These are phyloP conservation scores for Axea sp. DNA, from an alignment of 2,888 invertebrate genomes.

Conservation along the genomic window DNA sequence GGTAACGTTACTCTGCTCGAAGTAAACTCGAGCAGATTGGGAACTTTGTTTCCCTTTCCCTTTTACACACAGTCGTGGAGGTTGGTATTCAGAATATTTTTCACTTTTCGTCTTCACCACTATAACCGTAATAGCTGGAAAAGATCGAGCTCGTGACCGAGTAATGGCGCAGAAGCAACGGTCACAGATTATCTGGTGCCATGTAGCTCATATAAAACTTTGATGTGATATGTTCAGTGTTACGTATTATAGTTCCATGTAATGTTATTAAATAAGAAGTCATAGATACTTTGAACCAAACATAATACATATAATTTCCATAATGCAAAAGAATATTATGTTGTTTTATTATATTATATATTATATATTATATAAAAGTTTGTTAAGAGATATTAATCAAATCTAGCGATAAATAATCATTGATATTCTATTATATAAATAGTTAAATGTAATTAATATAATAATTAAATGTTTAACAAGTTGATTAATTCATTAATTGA, in stretches of 20 bases:
- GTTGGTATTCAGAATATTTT: slow-evolving; percentile 51
- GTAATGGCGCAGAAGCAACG: slow-evolving; percentile 67
- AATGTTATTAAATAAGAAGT: slow-evolving; percentile 11
- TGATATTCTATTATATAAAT: too few species aligned
- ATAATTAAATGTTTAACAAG: too few species aligned
- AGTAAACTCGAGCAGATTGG: slow-evolving; percentile 61
- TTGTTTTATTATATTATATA: too few species aligned
- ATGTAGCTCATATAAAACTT: slow-evolving; percentile 57
- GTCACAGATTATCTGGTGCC: slow-evolving; percentile 62
- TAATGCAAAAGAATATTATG: too few species aligned
- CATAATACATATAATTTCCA: too few species aligned
- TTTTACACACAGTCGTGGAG: slow-evolving; percentile 29
- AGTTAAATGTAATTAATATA: too few species aligned
- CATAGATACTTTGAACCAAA: too few species aligned
- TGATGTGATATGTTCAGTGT: slow-evolving; percentile 36
- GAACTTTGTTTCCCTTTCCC: slow-evolving; percentile 63
- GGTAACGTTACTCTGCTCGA: slow-evolving; percentile 34
- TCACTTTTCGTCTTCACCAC: slow-evolving; percentile 62
- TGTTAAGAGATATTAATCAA: too few species aligned
- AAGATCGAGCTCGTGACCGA: slow-evolving; percentile 70
- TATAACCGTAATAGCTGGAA: slow-evolving; percentile 69
- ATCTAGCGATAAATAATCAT: too few species aligned
- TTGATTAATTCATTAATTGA: too few species aligned
- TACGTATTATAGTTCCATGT: slow-evolving; percentile 32
- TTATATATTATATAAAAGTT: too few species aligned